phyloP scores from a whole-genome alignment of 2,888 invertebrate species.

The Drosophila incognita region DNA sequence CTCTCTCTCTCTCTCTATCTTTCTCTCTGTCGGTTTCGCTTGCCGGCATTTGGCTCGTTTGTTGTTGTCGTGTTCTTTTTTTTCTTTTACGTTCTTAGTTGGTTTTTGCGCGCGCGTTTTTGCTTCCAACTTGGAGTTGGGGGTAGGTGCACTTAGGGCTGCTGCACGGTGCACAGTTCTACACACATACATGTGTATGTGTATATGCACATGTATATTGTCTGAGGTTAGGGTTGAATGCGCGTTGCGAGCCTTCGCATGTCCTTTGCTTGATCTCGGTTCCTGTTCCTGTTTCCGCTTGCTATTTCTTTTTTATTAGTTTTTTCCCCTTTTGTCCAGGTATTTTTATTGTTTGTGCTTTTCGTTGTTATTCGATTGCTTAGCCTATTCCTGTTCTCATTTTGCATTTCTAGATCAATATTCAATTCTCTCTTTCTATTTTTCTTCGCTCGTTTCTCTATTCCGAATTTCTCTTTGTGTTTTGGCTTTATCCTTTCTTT shows the following conservation, averaged over 20 bases:
- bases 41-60: slow-evolving; percentile 25
- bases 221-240: slow-evolving; percentile 82
- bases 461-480: neutral
- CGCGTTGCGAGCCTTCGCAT: slow-evolving; percentile 43
- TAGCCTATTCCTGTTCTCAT: neutral
- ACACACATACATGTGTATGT: neutral
- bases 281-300: slow-evolving; percentile 3
- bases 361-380: neutral
- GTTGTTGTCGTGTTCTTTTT: slow-evolving; percentile 20
- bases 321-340: neutral
- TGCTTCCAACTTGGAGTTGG: slow-evolving; percentile 31
- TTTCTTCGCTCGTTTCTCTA: neutral
- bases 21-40: neutral
- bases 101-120: slow-evolving; percentile 46
- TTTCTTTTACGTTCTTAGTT: slow-evolving; percentile 21
- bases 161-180: slow-evolving; percentile 42
- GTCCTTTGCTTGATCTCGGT: slow-evolving; percentile 7
- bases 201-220: slow-evolving; percentile 53
- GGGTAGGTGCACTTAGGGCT: slow-evolving; percentile 51
- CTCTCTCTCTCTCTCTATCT: neutral
- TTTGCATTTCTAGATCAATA: neutral
- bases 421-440: neutral
- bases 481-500: neutral
- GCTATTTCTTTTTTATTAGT: neutral
- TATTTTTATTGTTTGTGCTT: slow-evolving; percentile 3